These are phyloP conservation scores for Otocyon megalotis DNA, from an alignment of 2,113 vertebrate genomes.

Conservation along the genomic window DNA sequence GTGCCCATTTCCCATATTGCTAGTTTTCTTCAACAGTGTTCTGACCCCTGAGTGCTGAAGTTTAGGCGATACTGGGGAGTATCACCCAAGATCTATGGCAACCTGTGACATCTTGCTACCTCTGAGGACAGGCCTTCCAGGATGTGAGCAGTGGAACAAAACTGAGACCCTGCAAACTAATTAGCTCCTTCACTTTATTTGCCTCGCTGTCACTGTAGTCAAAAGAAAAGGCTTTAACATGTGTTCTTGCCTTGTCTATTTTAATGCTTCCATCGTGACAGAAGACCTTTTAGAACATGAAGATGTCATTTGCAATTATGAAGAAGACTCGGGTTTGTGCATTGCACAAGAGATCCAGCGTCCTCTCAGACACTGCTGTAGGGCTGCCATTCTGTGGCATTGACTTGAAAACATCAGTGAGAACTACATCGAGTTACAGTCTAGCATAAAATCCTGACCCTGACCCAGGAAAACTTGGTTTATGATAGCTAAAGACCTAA, in stretches of 20 bases:
- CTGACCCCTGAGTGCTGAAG: not conserved
- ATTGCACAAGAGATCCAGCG: not conserved
- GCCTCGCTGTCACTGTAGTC: not conserved
- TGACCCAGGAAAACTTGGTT: not conserved
- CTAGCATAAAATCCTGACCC: not conserved
- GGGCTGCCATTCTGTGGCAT: too few relatives aligned
- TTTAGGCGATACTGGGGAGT: not conserved
- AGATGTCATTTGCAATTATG: not conserved
- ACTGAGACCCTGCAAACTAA: not conserved
- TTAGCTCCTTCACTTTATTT: not conserved
- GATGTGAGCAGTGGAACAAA: not conserved
- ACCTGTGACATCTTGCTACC: not conserved
- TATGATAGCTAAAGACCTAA: not conserved
- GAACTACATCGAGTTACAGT: not conserved
- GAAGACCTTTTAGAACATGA: not conserved
- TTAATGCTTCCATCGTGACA: fast-evolving
- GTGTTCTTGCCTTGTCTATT: not conserved
- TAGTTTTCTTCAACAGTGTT: not conserved
- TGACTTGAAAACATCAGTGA: not conserved
- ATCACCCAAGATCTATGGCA: not conserved
- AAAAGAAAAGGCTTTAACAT: not conserved
- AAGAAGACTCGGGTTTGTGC: not conserved
- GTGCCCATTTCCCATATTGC: not conserved
- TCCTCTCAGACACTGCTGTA: not conserved
- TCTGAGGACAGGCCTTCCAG: not conserved